Conservation (phyloP, 1,140 invertebrate genomes). For the Bombyx mandarina region DNA sequence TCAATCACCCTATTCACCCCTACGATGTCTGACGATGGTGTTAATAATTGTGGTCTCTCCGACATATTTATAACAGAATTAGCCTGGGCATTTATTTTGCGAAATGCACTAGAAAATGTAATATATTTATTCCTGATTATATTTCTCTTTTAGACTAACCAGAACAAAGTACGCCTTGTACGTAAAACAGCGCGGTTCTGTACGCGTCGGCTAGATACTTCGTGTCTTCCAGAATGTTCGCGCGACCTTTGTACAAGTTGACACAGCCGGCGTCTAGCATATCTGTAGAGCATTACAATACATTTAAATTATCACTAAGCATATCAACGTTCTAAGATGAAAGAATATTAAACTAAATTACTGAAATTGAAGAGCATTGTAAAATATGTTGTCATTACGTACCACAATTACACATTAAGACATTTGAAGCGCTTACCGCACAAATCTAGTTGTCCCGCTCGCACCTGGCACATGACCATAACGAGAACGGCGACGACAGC, state of each 20-base stretch:
- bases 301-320: neutral
- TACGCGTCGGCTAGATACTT: conserved; percentile 61
- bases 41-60: too few species aligned
- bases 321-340: too few species aligned
- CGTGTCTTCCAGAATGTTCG: conserved; percentile 58
- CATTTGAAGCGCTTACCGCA: conserved; percentile 27
- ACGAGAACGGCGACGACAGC: conserved; percentile 29
- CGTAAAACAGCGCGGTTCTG: conserved; percentile 57
- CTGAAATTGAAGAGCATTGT: too few species aligned
- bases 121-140: too few species aligned
- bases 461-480: conserved; percentile 48
- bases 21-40: too few species aligned
- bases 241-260: conserved; percentile 49
- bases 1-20: too few species aligned
- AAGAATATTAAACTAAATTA: too few species aligned
- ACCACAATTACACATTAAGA: neutral
- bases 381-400: neutral
- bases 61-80: too few species aligned
- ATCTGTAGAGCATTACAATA: conserved; percentile 29
- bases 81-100: too few species aligned
- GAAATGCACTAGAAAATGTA: too few species aligned
- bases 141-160: conserved; percentile 28
- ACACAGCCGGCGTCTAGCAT: conserved; percentile 49
- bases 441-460: conserved; percentile 45
- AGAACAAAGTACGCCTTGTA: conserved; percentile 63